Evolutionary conservation across 2,113 vertebrate species (phyloP), one percentile per base, ranked within the genome.

Genomic region (Eonycteris spelaea): DNA sequence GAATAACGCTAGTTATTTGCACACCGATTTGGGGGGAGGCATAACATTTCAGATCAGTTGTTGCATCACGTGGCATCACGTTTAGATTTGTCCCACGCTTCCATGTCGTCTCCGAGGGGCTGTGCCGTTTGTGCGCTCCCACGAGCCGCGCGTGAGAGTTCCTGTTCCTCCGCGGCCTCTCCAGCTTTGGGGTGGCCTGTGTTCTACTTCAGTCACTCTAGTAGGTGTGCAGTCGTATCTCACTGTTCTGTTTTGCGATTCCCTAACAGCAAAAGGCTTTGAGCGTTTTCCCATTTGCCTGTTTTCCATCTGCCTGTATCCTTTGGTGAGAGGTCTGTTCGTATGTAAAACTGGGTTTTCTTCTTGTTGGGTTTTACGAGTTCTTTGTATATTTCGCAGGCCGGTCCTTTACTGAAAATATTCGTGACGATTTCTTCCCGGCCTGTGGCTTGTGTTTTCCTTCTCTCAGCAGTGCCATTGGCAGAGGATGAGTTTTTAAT

Each of bases 131-230:
- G n/a, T 43, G 43, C 43, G 43, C 43, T 43, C n/a, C 38, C 7
- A 4, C 22, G 2, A 11, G n/a, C 8, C 3, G 2, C 0, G n/a
- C 35, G 5, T 0, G 21, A 12, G 53, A 59, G n/a, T 16, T 26
- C 11, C 33, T 22, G 19, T 53, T 30, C 45, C 30, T 33, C 78
- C 4, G 28, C 2, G 1, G 15, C 30, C 86, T 93, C 38, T 3
- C 7, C 35, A 38, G 43, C 63, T 28, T 78, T 11, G 55, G 10
- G 7, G 1, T 2, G 3, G 43, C 16, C 38, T 10, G 70, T 33
- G n/a, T 30, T 71, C 9, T 51, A 53, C 16, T 45, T 77, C 48
- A 38, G 40, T 18, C 35, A 6, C 43, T 16, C 40, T 12, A 0
- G n/a, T 22, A 21, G 90, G 38, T 51, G 65, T 7, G 21, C 9